phyloP scores from a whole-genome alignment of 2,113 vertebrate genomes.

The human (Homo sapiens) region DNA sequence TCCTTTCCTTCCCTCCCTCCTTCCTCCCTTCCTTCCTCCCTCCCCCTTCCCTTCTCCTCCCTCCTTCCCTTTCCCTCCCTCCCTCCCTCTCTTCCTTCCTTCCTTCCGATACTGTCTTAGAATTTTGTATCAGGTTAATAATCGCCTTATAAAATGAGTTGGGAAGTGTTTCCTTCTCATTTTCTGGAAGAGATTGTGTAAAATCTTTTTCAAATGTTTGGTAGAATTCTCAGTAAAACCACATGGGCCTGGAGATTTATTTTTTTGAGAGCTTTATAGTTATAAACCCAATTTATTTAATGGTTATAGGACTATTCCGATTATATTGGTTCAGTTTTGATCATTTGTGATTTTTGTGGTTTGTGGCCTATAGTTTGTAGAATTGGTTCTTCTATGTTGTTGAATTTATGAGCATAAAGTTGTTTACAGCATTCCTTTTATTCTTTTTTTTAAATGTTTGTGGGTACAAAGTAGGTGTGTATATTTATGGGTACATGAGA shows the following conservation, averaged over 20 bases:
- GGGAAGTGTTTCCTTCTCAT: background rate
- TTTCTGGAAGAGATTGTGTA: background rate
- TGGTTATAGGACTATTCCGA: background rate
- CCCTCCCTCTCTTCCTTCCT: too few species aligned
- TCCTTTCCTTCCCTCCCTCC: rapidly evolving
- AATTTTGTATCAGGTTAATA: background rate
- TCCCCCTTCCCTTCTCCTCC: rapidly evolving
- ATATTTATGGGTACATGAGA: too few species aligned
- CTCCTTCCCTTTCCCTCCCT: too few species aligned
- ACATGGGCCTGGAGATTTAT: background rate
- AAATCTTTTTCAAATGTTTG: background rate
- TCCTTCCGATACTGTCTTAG: background rate
- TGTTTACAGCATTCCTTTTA: background rate
- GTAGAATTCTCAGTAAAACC: background rate
- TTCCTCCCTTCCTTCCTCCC: rapidly evolving
- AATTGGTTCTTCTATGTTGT: background rate
- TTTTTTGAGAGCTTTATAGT: background rate
- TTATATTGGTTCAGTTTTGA: background rate
- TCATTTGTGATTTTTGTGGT: background rate
- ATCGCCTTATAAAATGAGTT: background rate
- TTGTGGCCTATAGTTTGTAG: background rate
- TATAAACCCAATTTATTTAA: background rate
- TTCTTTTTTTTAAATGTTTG: background rate
- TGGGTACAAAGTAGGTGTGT: too few species aligned
- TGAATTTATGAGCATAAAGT: background rate